Percentiles rank a stretch among this genome's conserved stretches.
Evolutionary conservation across 2,113 vertebrate species (phyloP).

Genomic region (Brachionichthys hirsutus): DNA sequence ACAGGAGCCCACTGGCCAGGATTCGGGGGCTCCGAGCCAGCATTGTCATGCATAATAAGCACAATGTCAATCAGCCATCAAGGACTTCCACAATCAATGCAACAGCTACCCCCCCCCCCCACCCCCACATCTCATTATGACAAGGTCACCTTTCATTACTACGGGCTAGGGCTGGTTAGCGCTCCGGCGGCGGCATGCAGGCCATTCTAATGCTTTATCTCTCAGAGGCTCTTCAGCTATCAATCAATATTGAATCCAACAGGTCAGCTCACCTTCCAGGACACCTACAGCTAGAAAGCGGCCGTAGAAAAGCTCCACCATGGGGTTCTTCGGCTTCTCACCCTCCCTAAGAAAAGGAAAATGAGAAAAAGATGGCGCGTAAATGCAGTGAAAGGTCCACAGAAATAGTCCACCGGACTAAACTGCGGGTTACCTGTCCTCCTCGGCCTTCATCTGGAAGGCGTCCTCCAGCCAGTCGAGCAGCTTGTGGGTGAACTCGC

Average conservation of each 20-base stretch:
- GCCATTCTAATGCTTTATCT: slow-evolving; percentile 18
- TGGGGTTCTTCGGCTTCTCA: slow-evolving; percentile 97
- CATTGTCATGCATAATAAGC: slow-evolving; percentile 76
- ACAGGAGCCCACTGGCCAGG: slow-evolving; percentile 51
- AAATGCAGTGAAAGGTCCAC: not conserved
- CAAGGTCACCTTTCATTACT: slow-evolving; percentile 74
- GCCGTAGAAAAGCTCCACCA: slow-evolving; percentile 98
- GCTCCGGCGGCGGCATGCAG: slow-evolving; percentile 43
- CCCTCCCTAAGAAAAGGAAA: slow-evolving; percentile 83
- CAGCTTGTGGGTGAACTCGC: slow-evolving; percentile 97
- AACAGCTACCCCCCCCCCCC: slow-evolving; percentile 55
- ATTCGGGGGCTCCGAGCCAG: slow-evolving; percentile 62
- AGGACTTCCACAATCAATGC: slow-evolving; percentile 71
- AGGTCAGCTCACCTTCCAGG: slow-evolving; percentile 86
- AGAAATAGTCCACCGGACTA: too few relatives aligned
- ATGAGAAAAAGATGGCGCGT: not conserved
- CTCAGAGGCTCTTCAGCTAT: slow-evolving; percentile 17
- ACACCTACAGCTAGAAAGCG: slow-evolving; percentile 94
- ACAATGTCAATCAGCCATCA: slow-evolving; percentile 71
- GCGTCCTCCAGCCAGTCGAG: slow-evolving; percentile 98
- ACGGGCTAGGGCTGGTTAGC: slow-evolving; percentile 46
- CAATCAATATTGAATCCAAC: slow-evolving; percentile 25
- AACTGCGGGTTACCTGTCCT: slow-evolving; percentile 76
- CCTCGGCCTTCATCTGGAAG: slow-evolving; percentile 96
- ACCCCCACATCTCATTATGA: slow-evolving; percentile 72